These are phyloP conservation scores for Lagocephalus sceleratus DNA, from an alignment of 2,797 vertebrate species.

Conservation along the genomic window DNA sequence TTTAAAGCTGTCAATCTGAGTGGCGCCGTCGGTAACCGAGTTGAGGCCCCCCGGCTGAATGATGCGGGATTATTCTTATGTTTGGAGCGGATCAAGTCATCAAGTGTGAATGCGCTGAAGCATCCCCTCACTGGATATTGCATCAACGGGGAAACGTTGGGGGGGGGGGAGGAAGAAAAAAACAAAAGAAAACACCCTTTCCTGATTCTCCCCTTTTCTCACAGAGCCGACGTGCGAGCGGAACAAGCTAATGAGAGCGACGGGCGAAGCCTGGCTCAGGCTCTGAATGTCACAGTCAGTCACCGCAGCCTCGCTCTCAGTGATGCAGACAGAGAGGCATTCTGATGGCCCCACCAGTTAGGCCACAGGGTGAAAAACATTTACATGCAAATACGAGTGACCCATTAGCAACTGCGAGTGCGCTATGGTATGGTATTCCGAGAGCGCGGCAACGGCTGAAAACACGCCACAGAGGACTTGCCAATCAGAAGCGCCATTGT, in stretches of 20 bases:
- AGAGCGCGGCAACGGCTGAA: constrained; percentile 51
- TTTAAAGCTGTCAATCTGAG: constrained; percentile 27
- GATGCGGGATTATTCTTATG: constrained; percentile 38
- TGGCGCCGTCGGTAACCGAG: constrained; percentile 34
- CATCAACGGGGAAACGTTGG: constrained; percentile 6
- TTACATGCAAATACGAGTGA: constrained; percentile 81
- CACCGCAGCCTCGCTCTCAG: constrained; percentile 65
- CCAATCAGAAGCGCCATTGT: constrained; percentile 64
- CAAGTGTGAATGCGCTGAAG: constrained; percentile 41
- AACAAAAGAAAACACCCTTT: constrained; percentile 17
- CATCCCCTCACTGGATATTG: constrained; percentile 19
- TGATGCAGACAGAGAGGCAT: constrained; percentile 72
- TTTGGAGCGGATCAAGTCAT: constrained; percentile 34
- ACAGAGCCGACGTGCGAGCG: constrained; percentile 48
- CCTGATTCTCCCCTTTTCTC: constrained; percentile 33
- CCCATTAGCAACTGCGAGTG: constrained; percentile 55
- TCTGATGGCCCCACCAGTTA: constrained; percentile 71
- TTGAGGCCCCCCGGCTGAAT: constrained; percentile 15
- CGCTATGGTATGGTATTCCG: constrained; percentile 48
- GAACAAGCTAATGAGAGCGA: constrained; percentile 52
- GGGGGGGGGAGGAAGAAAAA: too few species aligned
- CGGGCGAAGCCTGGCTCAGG: constrained; percentile 48
- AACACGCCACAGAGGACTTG: constrained; percentile 49
- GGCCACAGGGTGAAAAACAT: constrained; percentile 74
- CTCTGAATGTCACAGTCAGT: constrained; percentile 71